Conservation (phyloP, 2,113 vertebrate species). For the Dryoscopus gambensis region DNA sequence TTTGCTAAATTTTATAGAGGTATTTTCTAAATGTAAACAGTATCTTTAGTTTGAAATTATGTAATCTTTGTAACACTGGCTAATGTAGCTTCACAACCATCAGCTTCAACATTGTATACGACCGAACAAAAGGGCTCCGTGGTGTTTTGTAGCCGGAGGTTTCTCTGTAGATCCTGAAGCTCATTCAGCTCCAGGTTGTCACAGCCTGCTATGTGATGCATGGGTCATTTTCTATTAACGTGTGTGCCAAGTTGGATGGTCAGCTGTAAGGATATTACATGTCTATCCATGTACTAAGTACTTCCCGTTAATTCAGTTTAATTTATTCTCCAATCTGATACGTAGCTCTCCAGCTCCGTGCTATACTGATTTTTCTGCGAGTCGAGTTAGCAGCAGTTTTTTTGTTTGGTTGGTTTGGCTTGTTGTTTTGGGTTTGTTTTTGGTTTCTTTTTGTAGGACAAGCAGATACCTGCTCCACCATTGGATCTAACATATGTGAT, state of each 20-base stretch:
- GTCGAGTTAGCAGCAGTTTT: neutral
- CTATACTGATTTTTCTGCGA: neutral
- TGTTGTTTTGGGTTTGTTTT: neutral
- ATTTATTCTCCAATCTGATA: slow-evolving; percentile 39
- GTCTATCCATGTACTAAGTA: neutral
- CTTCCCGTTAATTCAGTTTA: slow-evolving; percentile 10
- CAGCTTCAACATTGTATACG: neutral
- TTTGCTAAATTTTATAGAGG: slow-evolving; percentile 4
- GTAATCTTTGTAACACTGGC: slow-evolving; percentile 48
- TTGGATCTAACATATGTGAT: neutral
- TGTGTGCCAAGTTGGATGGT: neutral
- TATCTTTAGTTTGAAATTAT: slow-evolving; percentile 27
- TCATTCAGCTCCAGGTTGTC: neutral
- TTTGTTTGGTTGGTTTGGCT: neutral
- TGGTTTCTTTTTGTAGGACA: neutral
- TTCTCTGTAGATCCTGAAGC: neutral
- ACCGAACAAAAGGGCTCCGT: neutral
- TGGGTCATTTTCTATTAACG: neutral
- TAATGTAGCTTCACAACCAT: neutral
- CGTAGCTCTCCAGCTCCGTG: neutral
- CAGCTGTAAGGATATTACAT: neutral
- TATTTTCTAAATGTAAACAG: slow-evolving; percentile 58
- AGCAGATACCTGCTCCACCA: neutral
- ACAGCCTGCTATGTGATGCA: neutral
- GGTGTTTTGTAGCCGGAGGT: neutral